A percentile compares a stretch with the other conserved stretches of the same genome.
phyloP scores from a whole-genome alignment of 37 sponge, comb jelly and placozoan genomes.

The Lycopodina hypogea region DNA sequence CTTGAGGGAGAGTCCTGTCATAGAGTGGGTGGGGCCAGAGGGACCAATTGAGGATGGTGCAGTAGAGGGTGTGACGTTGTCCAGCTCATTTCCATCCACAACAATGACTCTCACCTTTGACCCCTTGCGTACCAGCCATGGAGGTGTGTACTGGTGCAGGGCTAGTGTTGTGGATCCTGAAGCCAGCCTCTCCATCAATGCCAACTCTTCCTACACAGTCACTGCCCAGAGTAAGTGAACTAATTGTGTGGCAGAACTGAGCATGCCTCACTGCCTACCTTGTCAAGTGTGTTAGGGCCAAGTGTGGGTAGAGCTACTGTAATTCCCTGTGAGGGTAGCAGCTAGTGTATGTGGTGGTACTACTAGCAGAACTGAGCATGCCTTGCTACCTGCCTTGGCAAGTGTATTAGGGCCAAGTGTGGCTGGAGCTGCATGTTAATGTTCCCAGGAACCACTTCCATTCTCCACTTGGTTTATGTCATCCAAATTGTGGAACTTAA shows the following conservation, averaged over 20 bases:
- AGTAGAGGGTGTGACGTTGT: background rate
- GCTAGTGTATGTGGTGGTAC: too few relatives aligned
- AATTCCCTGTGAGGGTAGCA: too few relatives aligned
- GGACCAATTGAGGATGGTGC: background rate
- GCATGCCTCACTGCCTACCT: background rate
- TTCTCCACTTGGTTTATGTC: too few relatives aligned
- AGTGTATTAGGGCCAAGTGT: too few relatives aligned
- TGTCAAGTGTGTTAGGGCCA: background rate
- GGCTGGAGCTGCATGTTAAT: too few relatives aligned
- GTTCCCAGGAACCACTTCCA: too few relatives aligned
- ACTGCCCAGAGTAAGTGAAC: slow-evolving; percentile 1
- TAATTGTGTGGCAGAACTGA: too few relatives aligned
- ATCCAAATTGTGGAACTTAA: too few relatives aligned
- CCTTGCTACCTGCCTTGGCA: too few relatives aligned
- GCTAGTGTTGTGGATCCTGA: background rate
- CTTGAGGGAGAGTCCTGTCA: background rate
- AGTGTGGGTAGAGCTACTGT: too few relatives aligned
- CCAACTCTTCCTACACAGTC: background rate
- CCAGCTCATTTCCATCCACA: background rate
- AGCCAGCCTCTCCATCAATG: background rate
- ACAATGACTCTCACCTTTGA: background rate
- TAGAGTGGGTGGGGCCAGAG: background rate
- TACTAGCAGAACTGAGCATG: too few relatives aligned
- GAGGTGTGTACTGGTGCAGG: background rate
- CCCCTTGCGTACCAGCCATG: background rate